Base-by-base conservation (phyloP, 2,888 invertebrate species). In the Chrysopilus asiliformis region DNA sequence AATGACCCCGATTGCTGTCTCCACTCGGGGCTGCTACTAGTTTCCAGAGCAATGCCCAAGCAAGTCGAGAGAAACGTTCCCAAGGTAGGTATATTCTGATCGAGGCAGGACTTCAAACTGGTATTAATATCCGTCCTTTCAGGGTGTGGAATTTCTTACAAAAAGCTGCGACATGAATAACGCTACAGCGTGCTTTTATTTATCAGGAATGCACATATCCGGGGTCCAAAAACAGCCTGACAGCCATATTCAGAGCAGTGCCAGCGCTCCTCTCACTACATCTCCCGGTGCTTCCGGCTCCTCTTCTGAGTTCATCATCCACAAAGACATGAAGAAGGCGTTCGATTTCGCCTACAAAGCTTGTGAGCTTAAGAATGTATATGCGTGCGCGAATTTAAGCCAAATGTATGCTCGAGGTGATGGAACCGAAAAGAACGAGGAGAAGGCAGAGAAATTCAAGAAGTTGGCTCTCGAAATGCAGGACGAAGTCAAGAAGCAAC, bases 331-430 rank as follows among this genome's bases (percentile, higher is more conserved):
- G 70, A 68, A 67, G 26, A 79, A 83, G 59, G 90, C 91, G 0
- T 84, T 86, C 56, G 65, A 75, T 24, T 81, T 74, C 51, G 79
- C 86, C 0, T 62, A 71, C 39, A 79, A 76, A 57, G 85, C 81
- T 0, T 97, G 95, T 57, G 81, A 89, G 43, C 61, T 79, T 1
- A 83, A 81, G 1, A 82, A 90, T 53, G 75, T 87, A 56, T 82
- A 79, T 53, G 84, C 86, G 0, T 97, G 97, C 66, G 80, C 81
- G 0, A 94, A 94, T 65, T 67, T 93, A 2, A 80, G 89, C 53
- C 75, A 82, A 58, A 89, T 90, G 83, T 84, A 85, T 56, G 70
- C 70, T 20, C 74, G 74, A 54, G 90, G 90, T 10, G 85, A 91
- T 44, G 91, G 91, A 2, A 79, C 77, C 0, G 74, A 75, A 35